Base-by-base conservation (phyloP, 64 coral and sea anemone species). In the Acropora tenuis region DNA sequence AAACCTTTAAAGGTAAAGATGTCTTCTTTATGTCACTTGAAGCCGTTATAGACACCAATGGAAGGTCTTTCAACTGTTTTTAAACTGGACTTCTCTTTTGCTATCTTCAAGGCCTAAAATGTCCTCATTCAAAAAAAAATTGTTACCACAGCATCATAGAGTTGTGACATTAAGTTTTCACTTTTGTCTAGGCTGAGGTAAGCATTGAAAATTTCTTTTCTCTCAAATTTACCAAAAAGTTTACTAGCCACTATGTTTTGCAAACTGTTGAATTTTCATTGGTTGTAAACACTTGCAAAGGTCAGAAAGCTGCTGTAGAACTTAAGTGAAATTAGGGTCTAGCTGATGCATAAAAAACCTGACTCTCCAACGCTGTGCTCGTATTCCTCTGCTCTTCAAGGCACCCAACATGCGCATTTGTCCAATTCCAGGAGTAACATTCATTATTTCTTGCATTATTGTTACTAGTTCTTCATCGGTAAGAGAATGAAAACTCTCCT, bases 381-480 rank as follows among this genome's bases (percentile, higher is more conserved):
- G n/a, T 71, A 90, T 77, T 3, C 93, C 92, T 52, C 88, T 82
- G 6, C 87, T 94, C 19, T 75, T 82, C 55, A 89, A 60, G 61
- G 73, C 66, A 82, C 89, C 89, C 15, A 83, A n/a, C 74, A 82
- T 82, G 17, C 77, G 47, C 53, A 17, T 69, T 82, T 73, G 89
- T 6, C 8, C 42, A 80, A 80, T 82, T 45, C 78, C 89, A 69
- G 77, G 65, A 9, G 89, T 90, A 49, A 79, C 60, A 82, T 59
- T 79, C 88, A 73, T 90, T 50, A 90, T 90, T 69, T 82, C 78
- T 90, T 90, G 89, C 89, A 90, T 82, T 19, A 80, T 73, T 90
- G 59, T 67, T 74, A 18, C 41, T 5, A 90, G 59, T 90, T 75
- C 73, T 75, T 75, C 73, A 75, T 75, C 73, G 73, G 73, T 42